Percentiles rank a stretch among this genome's conserved stretches.
These are phyloP conservation scores for Siniperca knerii DNA, from an alignment of 2,113 vertebrate species.

Conservation along the genomic window DNA sequence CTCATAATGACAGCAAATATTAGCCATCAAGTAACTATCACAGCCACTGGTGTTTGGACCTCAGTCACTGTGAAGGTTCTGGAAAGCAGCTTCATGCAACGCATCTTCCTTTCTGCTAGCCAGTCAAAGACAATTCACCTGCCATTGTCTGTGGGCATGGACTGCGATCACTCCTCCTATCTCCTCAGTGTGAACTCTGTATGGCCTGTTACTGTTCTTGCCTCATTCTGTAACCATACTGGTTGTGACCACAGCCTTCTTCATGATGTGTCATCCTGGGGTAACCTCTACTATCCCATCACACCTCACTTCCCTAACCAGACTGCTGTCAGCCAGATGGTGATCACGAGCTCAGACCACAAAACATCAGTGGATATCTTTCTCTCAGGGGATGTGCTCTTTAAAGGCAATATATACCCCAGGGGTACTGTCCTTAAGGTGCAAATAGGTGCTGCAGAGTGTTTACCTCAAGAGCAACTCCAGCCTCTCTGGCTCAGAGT, in stretches of 20 bases:
- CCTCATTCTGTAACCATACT: constrained; percentile 31
- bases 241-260: constrained; percentile 55
- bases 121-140: constrained; percentile 37
- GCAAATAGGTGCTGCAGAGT: constrained; percentile 35
- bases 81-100: constrained; percentile 25
- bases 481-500: constrained; percentile 52
- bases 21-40: constrained; percentile 19
- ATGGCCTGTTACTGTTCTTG: constrained; percentile 19
- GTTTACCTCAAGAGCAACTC: constrained; percentile 45
- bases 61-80: constrained; percentile 43
- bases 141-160: constrained; percentile 16
- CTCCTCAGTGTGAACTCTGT: constrained; percentile 35
- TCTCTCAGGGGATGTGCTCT: constrained; percentile 32
- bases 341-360: constrained; percentile 46
- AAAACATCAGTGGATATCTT: constrained; percentile 37
- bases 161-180: constrained; percentile 15
- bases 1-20: constrained; percentile 50
- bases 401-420: constrained; percentile 29
- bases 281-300: constrained; percentile 40
- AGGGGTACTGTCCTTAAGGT: constrained; percentile 28
- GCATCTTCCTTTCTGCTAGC: constrained; percentile 25
- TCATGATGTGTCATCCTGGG: constrained; percentile 52
- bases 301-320: constrained; percentile 40
- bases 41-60: constrained; percentile 27
- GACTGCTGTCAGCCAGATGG: constrained; percentile 39